Evolutionary conservation across 2,113 vertebrate genomes (phyloP).

Genomic region (Vimba vimba): DNA sequence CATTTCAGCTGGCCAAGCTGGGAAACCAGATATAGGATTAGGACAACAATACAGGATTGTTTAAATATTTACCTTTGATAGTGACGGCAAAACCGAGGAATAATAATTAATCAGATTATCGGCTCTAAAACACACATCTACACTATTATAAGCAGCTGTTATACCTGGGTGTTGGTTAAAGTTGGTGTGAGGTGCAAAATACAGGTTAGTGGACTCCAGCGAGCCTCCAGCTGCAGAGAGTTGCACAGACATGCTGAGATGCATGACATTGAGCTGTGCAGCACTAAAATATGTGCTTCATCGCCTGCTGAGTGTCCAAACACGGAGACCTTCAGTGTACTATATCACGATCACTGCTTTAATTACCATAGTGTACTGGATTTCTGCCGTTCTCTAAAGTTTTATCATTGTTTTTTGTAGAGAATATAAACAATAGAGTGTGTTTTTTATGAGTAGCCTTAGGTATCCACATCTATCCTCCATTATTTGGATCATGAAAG

Average conservation of each 20-base stretch:
- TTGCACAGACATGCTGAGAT: conserved; percentile 40
- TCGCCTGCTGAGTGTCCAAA: background rate
- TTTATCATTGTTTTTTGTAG: background rate
- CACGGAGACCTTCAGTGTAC: conserved; percentile 1
- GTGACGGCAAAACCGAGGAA: background rate
- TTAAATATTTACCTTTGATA: background rate
- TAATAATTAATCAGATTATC: background rate
- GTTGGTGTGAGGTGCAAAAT: background rate
- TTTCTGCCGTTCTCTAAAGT: background rate
- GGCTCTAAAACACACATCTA: background rate
- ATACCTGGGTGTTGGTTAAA: conserved; percentile 20
- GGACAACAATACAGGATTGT: background rate
- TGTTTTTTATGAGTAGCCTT: background rate
- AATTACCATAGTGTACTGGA: background rate
- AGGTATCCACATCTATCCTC: conserved; percentile 54
- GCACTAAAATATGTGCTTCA: conserved; percentile 16
- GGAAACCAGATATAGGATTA: background rate
- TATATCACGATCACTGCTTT: conserved; percentile 12
- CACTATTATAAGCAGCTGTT: background rate
- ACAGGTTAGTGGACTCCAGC: conserved; percentile 13
- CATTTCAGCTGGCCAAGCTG: background rate
- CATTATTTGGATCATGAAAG: conserved; percentile 66
- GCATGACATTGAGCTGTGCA: conserved; percentile 25
- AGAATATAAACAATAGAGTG: background rate
- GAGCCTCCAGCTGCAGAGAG: conserved; percentile 43